These are phyloP conservation scores for Stenoptilia bipunctidactyla DNA, from an alignment of 2,888 invertebrate genomes.

Conservation along the genomic window DNA sequence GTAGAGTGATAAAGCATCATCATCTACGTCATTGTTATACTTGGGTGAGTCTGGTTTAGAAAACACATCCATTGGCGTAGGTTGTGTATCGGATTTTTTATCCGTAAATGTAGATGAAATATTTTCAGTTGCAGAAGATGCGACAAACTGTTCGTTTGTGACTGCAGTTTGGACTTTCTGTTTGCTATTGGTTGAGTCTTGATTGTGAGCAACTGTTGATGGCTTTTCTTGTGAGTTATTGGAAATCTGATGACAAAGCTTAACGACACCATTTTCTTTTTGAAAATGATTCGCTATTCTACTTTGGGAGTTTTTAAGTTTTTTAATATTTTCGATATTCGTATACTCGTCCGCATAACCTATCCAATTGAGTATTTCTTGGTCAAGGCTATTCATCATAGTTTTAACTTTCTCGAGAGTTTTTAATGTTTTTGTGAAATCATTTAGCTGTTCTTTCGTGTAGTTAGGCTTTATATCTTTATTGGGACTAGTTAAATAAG, in stretches of 20 bases:
- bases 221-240: background rate
- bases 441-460: background rate
- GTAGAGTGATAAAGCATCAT: slow-evolving; percentile 46
- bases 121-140: background rate
- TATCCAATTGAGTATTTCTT: slow-evolving; percentile 34
- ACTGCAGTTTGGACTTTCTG: too few relatives aligned
- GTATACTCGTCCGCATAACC: slow-evolving; percentile 19
- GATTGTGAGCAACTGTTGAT: background rate
- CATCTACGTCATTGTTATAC: slow-evolving; percentile 29
- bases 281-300: slow-evolving; percentile 24
- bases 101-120: background rate
- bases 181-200: too few relatives aligned
- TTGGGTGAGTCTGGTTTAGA: slow-evolving; percentile 3
- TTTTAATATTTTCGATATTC: slow-evolving; percentile 9
- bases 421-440: background rate
- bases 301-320: slow-evolving; percentile 17
- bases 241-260: slow-evolving; percentile 23
- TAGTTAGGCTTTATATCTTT: background rate
- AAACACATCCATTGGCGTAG: too few relatives aligned
- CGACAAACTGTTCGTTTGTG: too few relatives aligned
- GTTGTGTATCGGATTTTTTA: background rate
- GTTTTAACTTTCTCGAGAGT: slow-evolving; percentile 20
- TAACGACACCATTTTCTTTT: slow-evolving; percentile 26
- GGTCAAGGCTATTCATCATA: slow-evolving; percentile 26
- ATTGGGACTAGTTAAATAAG: background rate